phyloP scores from a whole-genome alignment of 2,113 vertebrate genomes.

The Cepphus grylle region DNA sequence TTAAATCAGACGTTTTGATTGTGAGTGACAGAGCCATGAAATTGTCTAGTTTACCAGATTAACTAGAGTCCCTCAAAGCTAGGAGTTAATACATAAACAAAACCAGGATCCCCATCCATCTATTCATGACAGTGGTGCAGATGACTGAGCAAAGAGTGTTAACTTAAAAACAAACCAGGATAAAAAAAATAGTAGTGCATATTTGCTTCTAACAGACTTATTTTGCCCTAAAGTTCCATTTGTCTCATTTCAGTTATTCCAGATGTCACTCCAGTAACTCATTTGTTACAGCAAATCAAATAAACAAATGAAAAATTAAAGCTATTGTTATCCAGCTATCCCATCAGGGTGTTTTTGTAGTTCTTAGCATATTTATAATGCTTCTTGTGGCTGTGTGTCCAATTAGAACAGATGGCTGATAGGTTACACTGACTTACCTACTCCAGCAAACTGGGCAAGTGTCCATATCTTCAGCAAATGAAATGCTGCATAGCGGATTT shows the following conservation, averaged over 20 bases:
- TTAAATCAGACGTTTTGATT: background rate
- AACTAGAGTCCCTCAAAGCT: background rate
- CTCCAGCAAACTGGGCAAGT: conserved; percentile 34
- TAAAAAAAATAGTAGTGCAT: background rate
- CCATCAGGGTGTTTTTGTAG: background rate
- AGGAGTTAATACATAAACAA: background rate
- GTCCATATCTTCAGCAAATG: conserved; percentile 8
- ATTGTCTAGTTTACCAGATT: background rate
- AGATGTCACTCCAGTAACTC: conserved; percentile 54
- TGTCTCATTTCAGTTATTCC: conserved; percentile 19
- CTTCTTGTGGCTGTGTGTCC: conserved; percentile 33
- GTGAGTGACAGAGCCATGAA: background rate
- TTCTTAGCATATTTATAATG: conserved; percentile 39
- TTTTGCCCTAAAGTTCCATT: background rate
- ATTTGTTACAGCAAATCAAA: conserved; percentile 67
- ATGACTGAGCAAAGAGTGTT: background rate
- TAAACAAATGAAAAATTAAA: conserved; percentile 80
- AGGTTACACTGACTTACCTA: conserved; percentile 51
- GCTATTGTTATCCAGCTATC: conserved; percentile 65
- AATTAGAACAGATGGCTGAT: conserved; percentile 72
- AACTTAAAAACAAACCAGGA: background rate
- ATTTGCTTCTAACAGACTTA: background rate
- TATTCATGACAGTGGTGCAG: background rate
- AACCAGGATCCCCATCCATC: background rate
- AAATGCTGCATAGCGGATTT: background rate